phyloP scores from a whole-genome alignment of 2,797 vertebrate genomes.

The Balearica regulorum region DNA sequence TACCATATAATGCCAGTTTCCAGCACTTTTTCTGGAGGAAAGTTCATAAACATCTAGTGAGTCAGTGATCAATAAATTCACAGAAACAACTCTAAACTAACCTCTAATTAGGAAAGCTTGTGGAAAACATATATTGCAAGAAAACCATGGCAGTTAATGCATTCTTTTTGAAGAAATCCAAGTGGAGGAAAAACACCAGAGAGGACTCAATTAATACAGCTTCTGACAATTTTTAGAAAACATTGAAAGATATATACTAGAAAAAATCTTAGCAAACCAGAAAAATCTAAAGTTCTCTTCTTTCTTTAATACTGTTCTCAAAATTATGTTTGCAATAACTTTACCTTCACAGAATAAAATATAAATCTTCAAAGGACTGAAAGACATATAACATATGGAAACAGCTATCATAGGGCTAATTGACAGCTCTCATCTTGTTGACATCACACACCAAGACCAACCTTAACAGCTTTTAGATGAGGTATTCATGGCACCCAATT shows the following conservation, averaged over 20 bases:
- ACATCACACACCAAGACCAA: background rate
- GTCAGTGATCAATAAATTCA: background rate
- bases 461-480: background rate
- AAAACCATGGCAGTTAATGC: background rate
- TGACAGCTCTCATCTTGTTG: background rate
- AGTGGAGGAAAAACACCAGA: background rate
- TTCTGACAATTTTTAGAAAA: background rate
- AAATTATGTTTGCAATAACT: background rate
- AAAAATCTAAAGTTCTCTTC: background rate
- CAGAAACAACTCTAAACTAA: background rate
- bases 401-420: background rate
- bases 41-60: background rate
- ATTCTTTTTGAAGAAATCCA: background rate
- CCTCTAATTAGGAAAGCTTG: background rate
- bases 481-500: background rate
- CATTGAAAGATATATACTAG: background rate
- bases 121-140: background rate
- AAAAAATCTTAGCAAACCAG: background rate
- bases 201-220: background rate
- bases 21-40: background rate
- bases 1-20: background rate
- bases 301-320: background rate
- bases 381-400: background rate
- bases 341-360: background rate
- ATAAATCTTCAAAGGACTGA: background rate